A percentile compares a stretch with the other conserved stretches of the same genome.
Conservation (phyloP, 2,797 vertebrate species). For the Protosalanx chinensis region DNA sequence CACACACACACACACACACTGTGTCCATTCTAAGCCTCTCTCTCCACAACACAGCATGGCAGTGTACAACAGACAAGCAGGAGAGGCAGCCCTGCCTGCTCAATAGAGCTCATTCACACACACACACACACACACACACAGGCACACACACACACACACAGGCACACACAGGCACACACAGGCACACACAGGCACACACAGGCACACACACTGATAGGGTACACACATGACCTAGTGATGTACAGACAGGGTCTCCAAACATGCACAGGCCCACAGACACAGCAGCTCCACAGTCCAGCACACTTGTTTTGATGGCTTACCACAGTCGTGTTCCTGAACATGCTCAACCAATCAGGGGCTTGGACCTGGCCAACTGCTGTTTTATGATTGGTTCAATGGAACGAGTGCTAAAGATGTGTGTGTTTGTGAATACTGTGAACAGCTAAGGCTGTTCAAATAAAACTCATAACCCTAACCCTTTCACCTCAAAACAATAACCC, state of each 20-base stretch:
- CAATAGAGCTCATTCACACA: neutral
- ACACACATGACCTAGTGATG: neutral
- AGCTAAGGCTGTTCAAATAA: too few species aligned
- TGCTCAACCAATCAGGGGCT: too few species aligned
- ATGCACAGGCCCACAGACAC: neutral
- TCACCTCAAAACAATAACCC: too few species aligned
- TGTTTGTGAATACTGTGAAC: too few species aligned
- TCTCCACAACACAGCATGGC: slow-evolving; percentile 3
- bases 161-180: slow-evolving; percentile 4
- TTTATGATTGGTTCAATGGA: too few species aligned
- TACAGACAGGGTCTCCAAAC: slow-evolving; percentile 1
- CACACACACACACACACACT: neutral
- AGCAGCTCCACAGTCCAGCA: neutral
- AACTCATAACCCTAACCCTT: too few species aligned
- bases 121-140: slow-evolving; percentile 13
- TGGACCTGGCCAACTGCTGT: too few species aligned
- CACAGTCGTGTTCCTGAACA: too few species aligned
- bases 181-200: slow-evolving; percentile 3
- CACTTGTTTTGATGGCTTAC: neutral
- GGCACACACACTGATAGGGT: neutral
- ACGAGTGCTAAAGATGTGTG: too few species aligned
- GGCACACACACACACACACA: slow-evolving; percentile 13
- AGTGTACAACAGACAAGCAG: neutral
- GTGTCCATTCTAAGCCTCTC: neutral
- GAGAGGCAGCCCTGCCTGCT: too few species aligned